Evolutionary conservation across 1,140 invertebrate species (phyloP).

Genomic region (Lucilia sericata): DNA sequence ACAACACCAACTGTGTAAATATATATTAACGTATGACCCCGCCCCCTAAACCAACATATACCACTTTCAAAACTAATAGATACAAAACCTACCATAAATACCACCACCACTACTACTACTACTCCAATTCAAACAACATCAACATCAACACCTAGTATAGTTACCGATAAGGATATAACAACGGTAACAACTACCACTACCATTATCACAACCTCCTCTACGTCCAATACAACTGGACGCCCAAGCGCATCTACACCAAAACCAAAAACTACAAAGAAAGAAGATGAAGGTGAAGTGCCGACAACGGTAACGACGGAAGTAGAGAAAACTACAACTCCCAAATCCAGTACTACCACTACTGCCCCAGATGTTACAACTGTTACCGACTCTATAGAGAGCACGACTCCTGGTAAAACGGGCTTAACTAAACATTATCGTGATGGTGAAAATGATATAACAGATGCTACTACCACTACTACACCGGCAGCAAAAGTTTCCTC

Average conservation of each 20-base stretch:
- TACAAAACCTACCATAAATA: background rate
- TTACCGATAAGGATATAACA: constrained; percentile 41
- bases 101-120: constrained; percentile 50
- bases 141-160: constrained; percentile 35
- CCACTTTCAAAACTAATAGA: constrained; percentile 25
- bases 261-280: constrained; percentile 30
- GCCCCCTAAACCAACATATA: background rate
- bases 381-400: background rate
- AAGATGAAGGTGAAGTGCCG: constrained; percentile 9
- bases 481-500: constrained; percentile 38
- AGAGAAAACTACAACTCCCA: constrained; percentile 27
- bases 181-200: constrained; percentile 52
- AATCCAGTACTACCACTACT: constrained; percentile 54
- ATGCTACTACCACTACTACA: constrained; percentile 51
- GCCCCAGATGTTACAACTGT: constrained; percentile 42
- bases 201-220: constrained; percentile 50
- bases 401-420: constrained; percentile 53
- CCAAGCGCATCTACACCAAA: constrained; percentile 48
- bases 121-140: constrained; percentile 48
- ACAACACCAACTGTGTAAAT: background rate
- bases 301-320: background rate
- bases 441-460: constrained; percentile 66
- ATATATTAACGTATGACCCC: background rate
- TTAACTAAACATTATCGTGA: constrained; percentile 62
- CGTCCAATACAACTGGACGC: constrained; percentile 50